Conservation (phyloP, 2,113 vertebrate species). For the Calyptomena viridis region DNA sequence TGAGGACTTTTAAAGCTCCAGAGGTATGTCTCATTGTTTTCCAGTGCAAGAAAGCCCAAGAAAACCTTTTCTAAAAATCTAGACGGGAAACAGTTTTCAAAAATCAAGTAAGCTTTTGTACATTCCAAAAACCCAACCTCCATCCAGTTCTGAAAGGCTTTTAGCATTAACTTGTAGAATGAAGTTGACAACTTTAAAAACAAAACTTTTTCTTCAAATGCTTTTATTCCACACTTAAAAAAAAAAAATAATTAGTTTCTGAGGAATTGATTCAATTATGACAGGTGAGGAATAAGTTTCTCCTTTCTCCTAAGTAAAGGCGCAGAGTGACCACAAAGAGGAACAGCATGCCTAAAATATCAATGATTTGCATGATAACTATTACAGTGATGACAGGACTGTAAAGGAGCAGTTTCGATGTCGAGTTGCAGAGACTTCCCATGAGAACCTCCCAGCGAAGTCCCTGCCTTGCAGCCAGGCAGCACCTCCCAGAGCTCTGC, state of each 20-base stretch:
- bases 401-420: not conserved
- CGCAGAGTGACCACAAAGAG: not conserved
- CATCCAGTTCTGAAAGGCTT: not conserved
- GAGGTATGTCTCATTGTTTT: not conserved
- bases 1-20: not conserved
- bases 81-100: not conserved
- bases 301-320: not conserved
- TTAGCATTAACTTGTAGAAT: not conserved
- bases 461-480: not conserved
- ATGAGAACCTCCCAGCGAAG: not conserved
- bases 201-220: not conserved
- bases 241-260: not conserved
- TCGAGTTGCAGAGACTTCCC: not conserved
- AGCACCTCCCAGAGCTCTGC: not conserved
- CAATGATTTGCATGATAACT: not conserved
- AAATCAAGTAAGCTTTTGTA: not conserved
- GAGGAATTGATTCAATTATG: not conserved
- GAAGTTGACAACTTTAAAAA: not conserved
- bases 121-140: not conserved
- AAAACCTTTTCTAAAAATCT: not conserved
- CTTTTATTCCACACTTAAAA: not conserved
- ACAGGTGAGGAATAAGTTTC: not conserved
- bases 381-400: not conserved
- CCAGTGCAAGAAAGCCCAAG: not conserved
- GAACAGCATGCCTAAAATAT: not conserved